Base-by-base conservation (phyloP, 2,113 vertebrate species). In the Isichthys henryi region DNA sequence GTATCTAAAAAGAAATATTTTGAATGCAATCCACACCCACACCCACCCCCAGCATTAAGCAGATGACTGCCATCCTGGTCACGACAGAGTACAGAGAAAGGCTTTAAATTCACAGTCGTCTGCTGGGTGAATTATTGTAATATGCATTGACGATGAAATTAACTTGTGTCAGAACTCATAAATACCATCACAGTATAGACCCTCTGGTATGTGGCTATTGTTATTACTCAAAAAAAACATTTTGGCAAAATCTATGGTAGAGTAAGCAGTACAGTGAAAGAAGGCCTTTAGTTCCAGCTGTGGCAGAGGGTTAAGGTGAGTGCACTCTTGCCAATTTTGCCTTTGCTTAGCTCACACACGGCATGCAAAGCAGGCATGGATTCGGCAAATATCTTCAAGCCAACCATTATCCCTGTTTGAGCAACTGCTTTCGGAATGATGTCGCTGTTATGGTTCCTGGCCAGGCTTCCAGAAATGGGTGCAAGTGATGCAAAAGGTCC, bases 81-180 rank as follows among this genome's bases (percentile, higher is more conserved):
- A 53, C 10, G 17, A 39, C 9, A 50, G 15, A 11, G 48, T 82
- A 27, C 48, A 86, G 85, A 86, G 43, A 53, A 39, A 58, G 52
- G 27, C 86, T 87, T 58, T 56, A 53, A 87, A 53, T 87, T 88
- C 86, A 89, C 50, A 84, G 53, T 85, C 17, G 11, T 53, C 49
- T 56, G 39, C 74, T 43, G 48, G 48, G 31, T n/a, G 35, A 56
- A 50, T 82, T 45, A 82, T 53, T 5, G 11, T 58, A 45, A 45
- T 27, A 21, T n/a, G 53, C 10, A 43, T 45, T 58, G 39, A 56
- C 9, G 48, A 45, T 58, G 23, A 66, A 66, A 19, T n/a, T n/a
- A 53, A 53, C 17, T 82, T 39, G 48, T 7, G 27, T 86, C 15
- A 86, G n/a, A 86, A 52, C 85, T 19, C 50, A 53, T 52, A 27